These are phyloP conservation scores for Hypomecis punctinalis DNA, from an alignment of 2,888 invertebrate species.

Conservation along the genomic window DNA sequence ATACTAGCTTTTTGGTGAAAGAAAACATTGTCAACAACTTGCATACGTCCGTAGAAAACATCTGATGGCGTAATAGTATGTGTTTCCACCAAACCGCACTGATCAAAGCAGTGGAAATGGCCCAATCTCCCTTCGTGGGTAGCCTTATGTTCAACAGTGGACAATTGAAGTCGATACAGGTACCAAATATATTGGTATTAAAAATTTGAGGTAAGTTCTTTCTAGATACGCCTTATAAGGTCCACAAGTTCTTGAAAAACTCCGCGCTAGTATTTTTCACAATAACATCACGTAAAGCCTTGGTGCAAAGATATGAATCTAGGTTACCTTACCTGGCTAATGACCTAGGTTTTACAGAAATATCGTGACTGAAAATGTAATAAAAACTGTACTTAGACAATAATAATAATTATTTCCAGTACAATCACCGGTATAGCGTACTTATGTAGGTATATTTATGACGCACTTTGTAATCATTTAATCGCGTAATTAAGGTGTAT, in stretches of 20 bases:
- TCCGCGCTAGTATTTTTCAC: constrained; percentile 12
- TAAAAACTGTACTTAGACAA: constrained; percentile 21
- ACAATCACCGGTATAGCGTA: neutral
- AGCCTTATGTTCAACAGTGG: no score
- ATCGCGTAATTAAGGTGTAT: neutral
- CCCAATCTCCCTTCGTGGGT: no score
- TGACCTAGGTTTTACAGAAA: constrained; percentile 33
- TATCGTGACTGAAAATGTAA: constrained; percentile 34
- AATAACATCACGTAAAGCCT: constrained; percentile 29
- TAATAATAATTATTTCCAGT: constrained; percentile 11
- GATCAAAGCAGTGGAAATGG: no score
- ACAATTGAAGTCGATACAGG: no score
- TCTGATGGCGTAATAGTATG: no score
- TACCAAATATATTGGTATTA: no score
- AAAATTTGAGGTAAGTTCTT: neutral
- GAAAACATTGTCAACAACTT: no score
- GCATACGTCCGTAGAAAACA: no score
- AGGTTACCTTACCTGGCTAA: constrained; percentile 27
- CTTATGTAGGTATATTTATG: neutral
- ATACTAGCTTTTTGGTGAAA: no score
- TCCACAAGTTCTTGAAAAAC: neutral
- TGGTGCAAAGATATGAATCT: constrained; percentile 29
- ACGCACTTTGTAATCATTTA: constrained; percentile 11
- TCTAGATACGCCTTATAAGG: neutral
- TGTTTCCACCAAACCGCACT: no score